A percentile compares a stretch with the other conserved stretches of the same genome.
These are phyloP conservation scores for Butastur rufipennis DNA, from an alignment of 2,113 vertebrate genomes.

Conservation along the genomic window DNA sequence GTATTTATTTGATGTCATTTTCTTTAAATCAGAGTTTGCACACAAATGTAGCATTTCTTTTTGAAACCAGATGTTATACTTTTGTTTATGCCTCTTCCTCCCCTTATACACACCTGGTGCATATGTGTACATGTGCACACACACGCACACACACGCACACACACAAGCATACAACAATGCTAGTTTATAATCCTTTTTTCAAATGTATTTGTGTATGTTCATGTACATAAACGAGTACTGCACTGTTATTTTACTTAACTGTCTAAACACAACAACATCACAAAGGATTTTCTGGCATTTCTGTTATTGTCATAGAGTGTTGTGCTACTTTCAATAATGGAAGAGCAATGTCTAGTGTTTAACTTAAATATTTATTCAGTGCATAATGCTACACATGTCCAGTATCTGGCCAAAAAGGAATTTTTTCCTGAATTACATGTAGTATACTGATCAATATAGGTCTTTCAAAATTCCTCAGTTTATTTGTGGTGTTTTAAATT, in stretches of 20 bases:
- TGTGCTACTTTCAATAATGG: not conserved
- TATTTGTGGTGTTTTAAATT: not conserved
- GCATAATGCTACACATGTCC: not conserved
- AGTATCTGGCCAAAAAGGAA: not conserved
- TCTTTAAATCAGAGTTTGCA: not conserved
- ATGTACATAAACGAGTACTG: not conserved
- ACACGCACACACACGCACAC: rapidly evolving
- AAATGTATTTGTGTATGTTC: not conserved
- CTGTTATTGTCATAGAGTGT: not conserved
- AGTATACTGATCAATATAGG: too few relatives aligned
- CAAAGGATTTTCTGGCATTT: not conserved
- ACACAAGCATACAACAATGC: not conserved
- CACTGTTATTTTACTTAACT: not conserved
- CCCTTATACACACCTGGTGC: not conserved
- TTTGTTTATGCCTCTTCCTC: not conserved
- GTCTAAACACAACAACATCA: not conserved
- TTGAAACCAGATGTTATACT: not conserved
- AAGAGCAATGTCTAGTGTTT: not conserved
- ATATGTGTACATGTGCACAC: rapidly evolving
- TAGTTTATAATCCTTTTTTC: not conserved
- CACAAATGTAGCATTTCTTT: not conserved
- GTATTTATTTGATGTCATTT: not conserved
- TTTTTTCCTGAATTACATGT: not conserved
- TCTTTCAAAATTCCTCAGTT: too few relatives aligned
- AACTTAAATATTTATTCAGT: not conserved